Conservation (phyloP, 2,113 vertebrate species). For the Pelecanoides urinatrix region DNA sequence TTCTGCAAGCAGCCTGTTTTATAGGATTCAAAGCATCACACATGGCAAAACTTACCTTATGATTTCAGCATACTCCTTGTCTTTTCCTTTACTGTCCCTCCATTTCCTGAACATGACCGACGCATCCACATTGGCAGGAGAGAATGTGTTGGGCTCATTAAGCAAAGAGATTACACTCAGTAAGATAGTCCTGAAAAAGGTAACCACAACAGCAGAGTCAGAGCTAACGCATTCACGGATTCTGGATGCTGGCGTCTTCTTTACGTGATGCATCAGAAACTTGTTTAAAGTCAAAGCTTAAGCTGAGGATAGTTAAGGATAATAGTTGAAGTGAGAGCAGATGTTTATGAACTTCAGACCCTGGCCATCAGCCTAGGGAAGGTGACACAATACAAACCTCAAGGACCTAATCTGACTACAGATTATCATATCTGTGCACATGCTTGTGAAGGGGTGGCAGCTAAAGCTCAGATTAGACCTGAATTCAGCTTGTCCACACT, state of each 20-base stretch:
- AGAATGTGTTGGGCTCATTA: constrained; percentile 99
- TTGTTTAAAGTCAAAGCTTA: not conserved
- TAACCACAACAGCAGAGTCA: constrained; percentile 13
- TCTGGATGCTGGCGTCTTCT: not conserved
- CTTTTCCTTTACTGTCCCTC: constrained; percentile 99
- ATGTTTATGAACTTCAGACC: not conserved
- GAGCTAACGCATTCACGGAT: fast-evolving
- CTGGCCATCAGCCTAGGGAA: fast-evolving
- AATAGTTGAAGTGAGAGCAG: not conserved
- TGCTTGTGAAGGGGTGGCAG: not conserved
- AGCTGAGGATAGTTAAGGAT: not conserved
- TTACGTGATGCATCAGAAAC: not conserved
- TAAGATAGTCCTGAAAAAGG: constrained; percentile 85
- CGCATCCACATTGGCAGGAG: constrained; percentile 94
- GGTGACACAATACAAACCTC: not conserved
- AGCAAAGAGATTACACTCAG: constrained; percentile 98
- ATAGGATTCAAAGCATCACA: not conserved
- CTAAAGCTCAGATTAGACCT: not conserved
- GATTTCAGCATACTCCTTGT: constrained; percentile 97
- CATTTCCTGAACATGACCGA: constrained; percentile 99
- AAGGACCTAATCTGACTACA: not conserved
- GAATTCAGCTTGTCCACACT: not conserved
- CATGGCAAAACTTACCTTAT: constrained; percentile 80
- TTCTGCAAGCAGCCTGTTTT: not conserved
- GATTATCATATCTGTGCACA: fast-evolving